Conservation (phyloP, 2,888 invertebrate genomes). For the Aspidiotus destructor region DNA sequence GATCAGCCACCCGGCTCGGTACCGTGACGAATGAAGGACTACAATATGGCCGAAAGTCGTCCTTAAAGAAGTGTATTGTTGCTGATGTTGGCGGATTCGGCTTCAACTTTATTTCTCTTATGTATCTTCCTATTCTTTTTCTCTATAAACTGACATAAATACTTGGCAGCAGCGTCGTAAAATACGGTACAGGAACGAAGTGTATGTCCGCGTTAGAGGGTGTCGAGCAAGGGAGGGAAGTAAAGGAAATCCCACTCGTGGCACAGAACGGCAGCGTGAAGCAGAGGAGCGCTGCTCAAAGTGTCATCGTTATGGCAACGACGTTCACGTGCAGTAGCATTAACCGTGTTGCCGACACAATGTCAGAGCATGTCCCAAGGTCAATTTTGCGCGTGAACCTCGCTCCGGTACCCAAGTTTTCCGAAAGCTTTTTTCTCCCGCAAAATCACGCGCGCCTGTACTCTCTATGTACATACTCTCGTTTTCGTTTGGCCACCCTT, state of each 20-base stretch:
- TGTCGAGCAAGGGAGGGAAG: conserved; percentile 12
- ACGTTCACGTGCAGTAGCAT: conserved; percentile 32
- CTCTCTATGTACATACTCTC: neutral
- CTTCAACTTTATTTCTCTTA: too few species aligned
- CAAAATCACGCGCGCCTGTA: conserved; percentile 1
- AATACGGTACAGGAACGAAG: too few species aligned
- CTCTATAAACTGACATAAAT: too few species aligned
- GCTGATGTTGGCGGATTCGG: too few species aligned
- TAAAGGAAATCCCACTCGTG: conserved; percentile 27
- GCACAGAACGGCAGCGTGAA: neutral
- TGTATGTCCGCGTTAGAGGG: conserved; percentile 14
- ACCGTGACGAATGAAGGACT: too few species aligned
- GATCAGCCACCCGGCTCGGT: too few species aligned
- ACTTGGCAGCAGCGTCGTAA: too few species aligned
- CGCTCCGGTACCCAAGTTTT: conserved; percentile 26
- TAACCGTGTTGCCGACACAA: conserved; percentile 29
- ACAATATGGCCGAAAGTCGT: too few species aligned
- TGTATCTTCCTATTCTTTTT: too few species aligned
- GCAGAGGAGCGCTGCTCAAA: conserved; percentile 22
- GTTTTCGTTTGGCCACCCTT: conserved; percentile 4
- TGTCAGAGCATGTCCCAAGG: conserved; percentile 33
- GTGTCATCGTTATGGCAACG: conserved; percentile 33
- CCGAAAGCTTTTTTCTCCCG: neutral
- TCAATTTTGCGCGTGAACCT: conserved; percentile 21
- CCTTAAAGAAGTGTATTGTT: too few species aligned